Conservation (phyloP, 1,140 invertebrate species). For the Drosophila pruinosa region DNA sequence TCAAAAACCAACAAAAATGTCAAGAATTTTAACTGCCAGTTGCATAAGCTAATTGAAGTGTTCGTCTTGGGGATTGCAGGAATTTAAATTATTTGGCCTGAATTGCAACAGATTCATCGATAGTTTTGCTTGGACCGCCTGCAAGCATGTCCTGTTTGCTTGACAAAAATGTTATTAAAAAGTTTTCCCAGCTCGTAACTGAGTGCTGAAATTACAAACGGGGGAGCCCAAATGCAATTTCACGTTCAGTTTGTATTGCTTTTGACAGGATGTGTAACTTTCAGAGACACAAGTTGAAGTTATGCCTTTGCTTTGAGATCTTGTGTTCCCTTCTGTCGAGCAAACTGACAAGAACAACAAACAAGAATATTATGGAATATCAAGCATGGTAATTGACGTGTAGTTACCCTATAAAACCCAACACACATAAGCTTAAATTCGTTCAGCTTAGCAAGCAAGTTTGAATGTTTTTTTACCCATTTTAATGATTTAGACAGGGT, state of each 20-base stretch:
- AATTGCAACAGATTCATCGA: conserved; percentile 4
- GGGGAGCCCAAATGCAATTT: conserved; percentile 37
- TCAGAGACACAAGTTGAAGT: conserved; percentile 35
- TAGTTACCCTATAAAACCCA: neutral
- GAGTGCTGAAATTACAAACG: conserved; percentile 40
- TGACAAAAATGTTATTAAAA: conserved; percentile 44
- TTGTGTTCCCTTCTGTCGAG: conserved; percentile 10
- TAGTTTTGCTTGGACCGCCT: neutral
- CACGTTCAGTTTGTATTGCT: conserved; percentile 9
- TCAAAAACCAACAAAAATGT: neutral
- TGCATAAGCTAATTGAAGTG: neutral
- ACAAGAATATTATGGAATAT: neutral
- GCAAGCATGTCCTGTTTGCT: neutral
- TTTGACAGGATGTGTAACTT: conserved; percentile 31
- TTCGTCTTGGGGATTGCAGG: neutral
- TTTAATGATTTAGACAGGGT: neutral
- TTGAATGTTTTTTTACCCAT: neutral
- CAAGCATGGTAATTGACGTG: neutral
- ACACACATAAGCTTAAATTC: no score
- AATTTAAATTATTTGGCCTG: neutral
- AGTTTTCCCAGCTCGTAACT: conserved; percentile 6
- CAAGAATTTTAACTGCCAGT: neutral
- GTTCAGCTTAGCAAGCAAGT: neutral
- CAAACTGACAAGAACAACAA: conserved; percentile 9
- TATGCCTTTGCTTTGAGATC: conserved; percentile 35